phyloP scores from a whole-genome alignment of 2,113 vertebrate genomes.

The Onychostoma macrolepis region DNA sequence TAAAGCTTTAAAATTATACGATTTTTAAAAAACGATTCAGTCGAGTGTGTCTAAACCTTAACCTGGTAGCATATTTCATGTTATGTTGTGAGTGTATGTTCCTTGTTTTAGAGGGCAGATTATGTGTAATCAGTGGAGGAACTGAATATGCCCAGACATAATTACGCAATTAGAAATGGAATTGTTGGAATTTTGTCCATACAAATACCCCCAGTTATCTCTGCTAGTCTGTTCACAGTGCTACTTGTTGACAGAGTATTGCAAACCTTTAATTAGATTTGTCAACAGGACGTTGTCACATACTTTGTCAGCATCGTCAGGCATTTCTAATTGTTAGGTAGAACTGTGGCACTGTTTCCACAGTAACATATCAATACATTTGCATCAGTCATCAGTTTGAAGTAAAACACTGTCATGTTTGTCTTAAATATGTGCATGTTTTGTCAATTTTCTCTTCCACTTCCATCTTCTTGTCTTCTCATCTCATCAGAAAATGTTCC shows the following conservation, averaged over 20 bases:
- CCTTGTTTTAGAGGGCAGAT: neutral
- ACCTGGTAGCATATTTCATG: neutral
- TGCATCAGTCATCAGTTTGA: constrained; percentile 4
- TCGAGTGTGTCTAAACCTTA: neutral
- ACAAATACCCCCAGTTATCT: constrained; percentile 45
- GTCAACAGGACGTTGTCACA: constrained; percentile 35
- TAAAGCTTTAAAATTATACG: no score
- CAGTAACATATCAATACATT: neutral
- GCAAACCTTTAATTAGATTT: constrained; percentile 57
- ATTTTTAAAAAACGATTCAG: neutral
- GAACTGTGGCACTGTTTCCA: constrained; percentile 18
- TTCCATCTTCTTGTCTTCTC: constrained; percentile 8
- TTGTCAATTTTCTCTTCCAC: constrained; percentile 22
- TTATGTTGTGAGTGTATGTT: neutral
- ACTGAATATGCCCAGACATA: constrained; percentile 31
- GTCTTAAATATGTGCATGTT: neutral
- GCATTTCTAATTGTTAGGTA: constrained; percentile 9
- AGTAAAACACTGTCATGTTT: neutral
- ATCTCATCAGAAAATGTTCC: constrained; percentile 44
- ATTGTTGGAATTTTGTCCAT: constrained; percentile 55
- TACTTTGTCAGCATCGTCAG: constrained; percentile 42
- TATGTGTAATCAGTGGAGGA: constrained; percentile 20
- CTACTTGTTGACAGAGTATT: constrained; percentile 37
- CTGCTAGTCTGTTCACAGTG: constrained; percentile 29
- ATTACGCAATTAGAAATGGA: constrained; percentile 51